Conservation (phyloP, 2,113 vertebrate genomes). For the Rynchops niger region DNA sequence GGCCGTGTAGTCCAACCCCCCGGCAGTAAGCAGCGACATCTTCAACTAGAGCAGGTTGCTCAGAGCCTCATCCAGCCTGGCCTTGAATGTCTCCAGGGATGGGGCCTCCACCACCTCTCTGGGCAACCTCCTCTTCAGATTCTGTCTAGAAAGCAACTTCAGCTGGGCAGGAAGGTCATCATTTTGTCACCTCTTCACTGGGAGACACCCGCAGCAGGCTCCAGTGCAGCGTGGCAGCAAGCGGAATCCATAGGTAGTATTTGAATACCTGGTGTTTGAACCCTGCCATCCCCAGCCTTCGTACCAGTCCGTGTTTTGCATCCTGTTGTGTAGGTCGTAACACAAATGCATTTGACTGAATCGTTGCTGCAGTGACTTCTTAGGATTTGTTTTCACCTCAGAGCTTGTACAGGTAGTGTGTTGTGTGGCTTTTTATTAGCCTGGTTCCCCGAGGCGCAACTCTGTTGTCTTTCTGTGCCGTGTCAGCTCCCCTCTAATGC, state of each 20-base stretch:
- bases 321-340: background rate
- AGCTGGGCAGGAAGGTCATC: background rate
- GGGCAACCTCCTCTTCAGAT: background rate
- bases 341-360: background rate
- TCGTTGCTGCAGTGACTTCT: background rate
- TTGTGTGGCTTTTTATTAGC: background rate
- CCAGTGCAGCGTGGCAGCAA: background rate
- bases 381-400: background rate
- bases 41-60: too few relatives aligned
- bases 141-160: background rate
- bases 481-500: background rate
- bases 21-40: too few relatives aligned
- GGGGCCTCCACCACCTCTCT: too few relatives aligned
- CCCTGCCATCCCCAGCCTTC: background rate
- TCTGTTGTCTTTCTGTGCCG: background rate
- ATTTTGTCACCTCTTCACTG: background rate
- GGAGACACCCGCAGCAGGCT: fast-evolving
- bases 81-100: too few relatives aligned
- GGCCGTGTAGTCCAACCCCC: too few relatives aligned
- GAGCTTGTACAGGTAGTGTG: background rate
- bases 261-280: background rate
- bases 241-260: background rate
- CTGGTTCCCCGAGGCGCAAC: background rate
- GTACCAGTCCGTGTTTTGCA: background rate
- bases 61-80: too few relatives aligned